Evolutionary conservation across 2,113 vertebrate species (phyloP).

Genomic region (Lampris incognitus): DNA sequence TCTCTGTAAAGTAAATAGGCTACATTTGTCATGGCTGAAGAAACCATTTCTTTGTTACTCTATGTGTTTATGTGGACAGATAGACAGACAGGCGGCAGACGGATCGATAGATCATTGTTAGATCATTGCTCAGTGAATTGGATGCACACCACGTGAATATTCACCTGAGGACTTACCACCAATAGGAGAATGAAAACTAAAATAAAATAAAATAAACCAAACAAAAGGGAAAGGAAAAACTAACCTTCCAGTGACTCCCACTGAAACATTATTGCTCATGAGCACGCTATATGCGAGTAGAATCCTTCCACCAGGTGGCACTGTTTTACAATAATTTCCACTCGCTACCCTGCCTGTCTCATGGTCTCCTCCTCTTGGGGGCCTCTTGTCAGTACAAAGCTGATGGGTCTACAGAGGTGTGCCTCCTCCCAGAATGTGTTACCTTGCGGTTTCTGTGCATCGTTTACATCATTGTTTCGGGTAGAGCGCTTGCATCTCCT

Average conservation of each 20-base stretch:
- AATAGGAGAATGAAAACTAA: not conserved
- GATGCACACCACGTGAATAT: no score
- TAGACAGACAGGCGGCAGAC: no score
- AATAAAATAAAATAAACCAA: not conserved
- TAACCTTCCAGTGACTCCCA: not conserved
- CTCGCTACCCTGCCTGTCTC: not conserved
- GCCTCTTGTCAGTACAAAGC: conserved; percentile 2
- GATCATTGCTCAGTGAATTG: not conserved
- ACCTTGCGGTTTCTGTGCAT: conserved; percentile 42
- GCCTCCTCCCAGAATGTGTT: conserved; percentile 54
- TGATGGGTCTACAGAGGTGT: conserved; percentile 51
- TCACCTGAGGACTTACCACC: not conserved
- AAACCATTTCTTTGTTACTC: no score
- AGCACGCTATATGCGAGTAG: conserved; percentile 9
- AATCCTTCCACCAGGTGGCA: conserved; percentile 88
- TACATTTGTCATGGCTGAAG: no score
- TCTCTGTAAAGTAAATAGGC: no score
- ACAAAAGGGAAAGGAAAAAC: no score
- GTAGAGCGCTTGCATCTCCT: conserved; percentile 29
- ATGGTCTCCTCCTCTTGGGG: conserved; percentile 9
- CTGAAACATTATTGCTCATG: not conserved
- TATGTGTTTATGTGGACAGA: no score
- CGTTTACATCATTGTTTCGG: conserved; percentile 47
- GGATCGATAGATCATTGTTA: no score
- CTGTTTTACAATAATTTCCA: conserved; percentile 80